Conservation (phyloP, 2,113 vertebrate species). For the Apaloderma vittatum region DNA sequence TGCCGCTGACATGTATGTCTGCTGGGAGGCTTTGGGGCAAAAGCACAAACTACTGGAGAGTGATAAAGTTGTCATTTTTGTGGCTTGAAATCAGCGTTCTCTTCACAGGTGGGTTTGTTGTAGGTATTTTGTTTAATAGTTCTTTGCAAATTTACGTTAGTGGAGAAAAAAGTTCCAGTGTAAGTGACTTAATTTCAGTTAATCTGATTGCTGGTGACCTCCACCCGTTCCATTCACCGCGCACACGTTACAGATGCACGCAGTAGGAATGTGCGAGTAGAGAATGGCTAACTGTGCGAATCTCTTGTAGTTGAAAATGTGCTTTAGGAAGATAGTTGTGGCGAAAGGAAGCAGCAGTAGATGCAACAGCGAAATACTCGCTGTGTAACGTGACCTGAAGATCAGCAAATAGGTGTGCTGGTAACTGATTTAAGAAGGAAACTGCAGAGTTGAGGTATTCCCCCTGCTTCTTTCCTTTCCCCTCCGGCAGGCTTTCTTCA, state of each 20-base stretch:
- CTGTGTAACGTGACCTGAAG: neutral
- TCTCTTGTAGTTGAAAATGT: neutral
- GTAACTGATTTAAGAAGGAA: neutral
- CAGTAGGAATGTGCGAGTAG: neutral
- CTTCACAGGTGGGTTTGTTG: neutral
- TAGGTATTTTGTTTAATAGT: neutral
- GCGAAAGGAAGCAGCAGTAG: neutral
- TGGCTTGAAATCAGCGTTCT: neutral
- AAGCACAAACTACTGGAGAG: neutral
- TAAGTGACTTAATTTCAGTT: neutral
- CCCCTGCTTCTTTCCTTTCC: neutral
- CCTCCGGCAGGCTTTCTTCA: neutral
- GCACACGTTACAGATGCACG: neutral
- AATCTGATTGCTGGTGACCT: neutral
- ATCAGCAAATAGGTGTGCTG: neutral
- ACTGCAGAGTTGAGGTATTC: neutral
- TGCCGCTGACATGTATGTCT: neutral
- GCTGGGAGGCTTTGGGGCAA: neutral
- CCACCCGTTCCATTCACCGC: fast-evolving
- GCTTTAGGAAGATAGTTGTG: neutral
- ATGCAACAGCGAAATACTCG: neutral
- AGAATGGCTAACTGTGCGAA: neutral
- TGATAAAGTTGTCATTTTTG: neutral
- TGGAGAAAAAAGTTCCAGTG: neutral
- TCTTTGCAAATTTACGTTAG: fast-evolving